These are phyloP conservation scores for Centroberyx gerrardi DNA, from an alignment of 2,797 vertebrate species.

Conservation along the genomic window DNA sequence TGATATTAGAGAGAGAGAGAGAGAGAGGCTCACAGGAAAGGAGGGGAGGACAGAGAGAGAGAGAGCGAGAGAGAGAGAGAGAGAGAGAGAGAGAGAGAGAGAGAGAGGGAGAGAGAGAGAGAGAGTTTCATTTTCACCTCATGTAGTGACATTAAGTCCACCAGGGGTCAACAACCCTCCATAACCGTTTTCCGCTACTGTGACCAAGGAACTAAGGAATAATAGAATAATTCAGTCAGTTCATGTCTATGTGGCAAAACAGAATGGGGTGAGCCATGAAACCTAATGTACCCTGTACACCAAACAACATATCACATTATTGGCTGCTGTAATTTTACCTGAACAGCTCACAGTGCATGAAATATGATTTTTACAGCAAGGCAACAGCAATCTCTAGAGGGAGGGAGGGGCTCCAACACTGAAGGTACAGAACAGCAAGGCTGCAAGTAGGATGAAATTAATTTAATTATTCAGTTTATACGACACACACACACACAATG, in stretches of 20 bases:
- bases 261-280: no score
- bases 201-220: neutral
- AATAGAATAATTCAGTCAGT: neutral
- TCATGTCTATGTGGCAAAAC: no score
- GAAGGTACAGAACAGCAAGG: no score
- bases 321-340: no score
- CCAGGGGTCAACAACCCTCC: neutral
- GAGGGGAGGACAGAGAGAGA: no score
- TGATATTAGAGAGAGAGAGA: neutral
- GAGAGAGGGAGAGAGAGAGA: neutral
- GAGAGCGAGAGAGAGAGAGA: neutral
- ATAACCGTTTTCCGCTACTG: neutral
- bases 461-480: no score
- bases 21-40: neutral
- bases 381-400: conserved; percentile 3
- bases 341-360: no score
- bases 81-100: neutral
- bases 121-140: conserved; percentile 27
- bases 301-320: no score
- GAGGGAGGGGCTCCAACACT: neutral
- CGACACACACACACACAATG: no score
- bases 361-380: neutral
- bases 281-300: no score
- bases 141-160: neutral
- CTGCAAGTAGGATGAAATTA: no score